Conservation (phyloP, 2,888 invertebrate genomes). For the Coremacera marginata region DNA sequence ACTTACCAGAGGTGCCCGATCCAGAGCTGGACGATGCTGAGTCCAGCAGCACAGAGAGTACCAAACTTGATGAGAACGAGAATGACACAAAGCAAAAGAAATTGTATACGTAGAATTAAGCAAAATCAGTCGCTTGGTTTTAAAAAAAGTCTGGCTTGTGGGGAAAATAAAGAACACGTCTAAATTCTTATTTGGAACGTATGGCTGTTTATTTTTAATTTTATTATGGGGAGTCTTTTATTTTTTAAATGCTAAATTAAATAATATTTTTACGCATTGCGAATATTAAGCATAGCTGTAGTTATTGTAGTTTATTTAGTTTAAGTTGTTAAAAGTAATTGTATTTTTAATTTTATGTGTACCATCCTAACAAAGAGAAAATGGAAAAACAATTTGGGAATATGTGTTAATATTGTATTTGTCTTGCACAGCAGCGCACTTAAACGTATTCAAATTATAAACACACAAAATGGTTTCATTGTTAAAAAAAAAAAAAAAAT, state of each 20-base stretch:
- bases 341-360: conserved; percentile 45
- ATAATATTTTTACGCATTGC: conserved; percentile 24
- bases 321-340: conserved; percentile 42
- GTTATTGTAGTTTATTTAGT: conserved; percentile 36
- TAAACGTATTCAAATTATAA: conserved; percentile 27
- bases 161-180: conserved; percentile 22
- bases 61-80: conserved; percentile 64
- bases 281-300: conserved; percentile 16
- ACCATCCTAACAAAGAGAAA: conserved; percentile 36
- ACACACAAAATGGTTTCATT: conserved; percentile 40
- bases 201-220: conserved; percentile 38
- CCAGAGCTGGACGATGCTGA: conserved; percentile 63
- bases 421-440: background rate
- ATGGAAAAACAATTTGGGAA: conserved; percentile 24
- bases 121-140: background rate
- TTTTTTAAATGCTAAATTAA: conserved; percentile 30
- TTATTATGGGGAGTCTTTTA: conserved; percentile 41
- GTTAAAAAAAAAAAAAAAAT: background rate
- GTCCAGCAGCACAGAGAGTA: conserved; percentile 65
- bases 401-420: conserved; percentile 19
- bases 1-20: conserved; percentile 65
- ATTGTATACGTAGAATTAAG: conserved; percentile 8
- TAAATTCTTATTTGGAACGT: conserved; percentile 22
- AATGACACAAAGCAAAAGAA: conserved; percentile 55
- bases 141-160: background rate